Base-by-base conservation (phyloP, 1,140 invertebrate genomes). In the Sesamia nonagrioides region DNA sequence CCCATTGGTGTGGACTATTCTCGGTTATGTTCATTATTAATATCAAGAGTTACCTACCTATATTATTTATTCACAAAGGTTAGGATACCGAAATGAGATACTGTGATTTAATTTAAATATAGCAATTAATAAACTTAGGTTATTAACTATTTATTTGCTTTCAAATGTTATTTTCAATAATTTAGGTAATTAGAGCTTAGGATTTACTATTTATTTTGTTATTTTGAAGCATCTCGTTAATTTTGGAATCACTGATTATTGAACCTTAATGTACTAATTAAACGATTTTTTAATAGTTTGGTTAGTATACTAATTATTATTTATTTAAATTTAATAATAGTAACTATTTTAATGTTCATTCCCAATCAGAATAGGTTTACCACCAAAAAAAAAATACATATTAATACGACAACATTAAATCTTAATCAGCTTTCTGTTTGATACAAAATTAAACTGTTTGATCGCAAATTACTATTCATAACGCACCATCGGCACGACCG, bases 391-490 rank as follows among this genome's bases (percentile, higher is more conserved):
- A 21, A 17, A 9, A 17, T 4, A 13, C 21, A 42, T 42, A 42
- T 45, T 8, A 66, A 66, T 11, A 21, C 2, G 11, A 37, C 37
- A 66, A n/a, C n/a, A 21, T 21, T 42, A 13, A n/a, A 66, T 11
- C 13, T 42, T 42, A 66, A 66, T 66, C 42, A 18, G 13, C 9
- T 42, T 66, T 66, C n/a, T 9, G 37, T 17, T 66, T 18, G 9
- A 42, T 42, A 21, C 17, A 13, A 18, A 66, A 66, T 66, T 40
- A 42, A 66, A 17, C 37, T 42, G 8, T 66, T 58, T 58, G 27
- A 42, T 42, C 61, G 37, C 17, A 7, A 66, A 66, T 66, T 66
- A 66, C 17, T 66, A 66, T 66, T 18, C 61, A 66, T 66, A 66
- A 45, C 37, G 61, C 17, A 42, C 37, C 35, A 17, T 4, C 37